Base-by-base conservation (phyloP, 2,888 invertebrate genomes). In the Temnothorax rugatulus region DNA sequence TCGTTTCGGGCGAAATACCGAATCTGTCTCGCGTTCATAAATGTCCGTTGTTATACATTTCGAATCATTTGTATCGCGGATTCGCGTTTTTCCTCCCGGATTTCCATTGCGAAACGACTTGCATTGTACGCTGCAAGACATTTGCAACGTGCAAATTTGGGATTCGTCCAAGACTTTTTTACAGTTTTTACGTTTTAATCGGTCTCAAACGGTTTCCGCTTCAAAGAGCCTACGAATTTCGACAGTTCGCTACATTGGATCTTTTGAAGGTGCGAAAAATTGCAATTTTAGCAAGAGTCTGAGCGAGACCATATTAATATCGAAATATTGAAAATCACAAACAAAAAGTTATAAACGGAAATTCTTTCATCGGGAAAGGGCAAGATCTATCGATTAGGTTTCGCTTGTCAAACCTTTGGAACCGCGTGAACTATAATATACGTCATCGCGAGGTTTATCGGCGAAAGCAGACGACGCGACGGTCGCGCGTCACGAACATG, bases 401-500 rank as follows among this genome's bases (percentile, higher is more conserved):
- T 75, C 52, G 4, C 21, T 18, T n/a, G 68, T 52, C 76, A 4
- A 41, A 41, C 38, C 38, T 25, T 25, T 25, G n/a, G n/a, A 34
- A 9, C 13, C 54, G 79, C 44, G 77, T n/a, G 29, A 64, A 41
- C 52, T 66, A 21, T 38, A 21, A 81, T 4, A 41, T 61, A 74
- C 38, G 61, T 82, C 57, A 79, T 71, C 34, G 57, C 71, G 77
- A 21, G 41, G 52, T 68, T 76, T 79, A 59, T 57, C 71, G 38
- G 52, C 41, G 50, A 59, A 8, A n/a, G 44, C 50, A 25, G 44
- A 69, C 29, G 52, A 52, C 71, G 34, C 29, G 52, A 52, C 71
- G 34, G 38, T 38, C 25, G 77, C 25, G 59, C 52, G 59, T 81
- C 75, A 69, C 76, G 63, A 75, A 82, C 34, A 64, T 52, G 25